Percentiles rank a stretch among this genome's conserved stretches.
Evolutionary conservation across 1,140 invertebrate genomes (phyloP).

Genomic region (Drosophila littoralis): DNA sequence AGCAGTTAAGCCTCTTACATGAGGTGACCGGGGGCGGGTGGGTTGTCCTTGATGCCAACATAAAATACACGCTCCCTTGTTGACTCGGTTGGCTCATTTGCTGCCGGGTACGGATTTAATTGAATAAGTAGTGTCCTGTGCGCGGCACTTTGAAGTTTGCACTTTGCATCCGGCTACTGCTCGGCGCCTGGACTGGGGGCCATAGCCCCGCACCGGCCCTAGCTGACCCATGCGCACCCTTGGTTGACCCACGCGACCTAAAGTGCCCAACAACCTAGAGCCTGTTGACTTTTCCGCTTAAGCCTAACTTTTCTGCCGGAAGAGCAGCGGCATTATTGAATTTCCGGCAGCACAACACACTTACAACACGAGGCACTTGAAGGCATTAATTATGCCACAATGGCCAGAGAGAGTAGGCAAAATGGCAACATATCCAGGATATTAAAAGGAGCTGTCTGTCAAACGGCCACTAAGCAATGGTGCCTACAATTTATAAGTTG

Average conservation of each 20-base stretch:
- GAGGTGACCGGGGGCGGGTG: background rate
- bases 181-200: background rate
- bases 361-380: conserved; percentile 32
- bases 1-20: conserved; percentile 45
- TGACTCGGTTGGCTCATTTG: conserved; percentile 26
- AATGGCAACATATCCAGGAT: conserved; percentile 34
- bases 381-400: conserved; percentile 70
- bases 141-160: conserved; percentile 76
- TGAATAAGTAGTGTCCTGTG: conserved; percentile 75
- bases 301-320: conserved; percentile 56
- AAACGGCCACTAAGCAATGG: conserved; percentile 56
- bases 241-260: conserved; percentile 52
- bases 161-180: conserved; percentile 59
- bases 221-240: conserved; percentile 28
- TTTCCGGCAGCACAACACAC: conserved; percentile 49
- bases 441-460: conserved; percentile 42
- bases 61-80: conserved; percentile 1
- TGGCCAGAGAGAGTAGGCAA: conserved; percentile 13
- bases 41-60: conserved; percentile 27
- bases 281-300: conserved; percentile 71
- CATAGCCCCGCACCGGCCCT: background rate
- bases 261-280: conserved; percentile 6
- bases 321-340: conserved; percentile 64
- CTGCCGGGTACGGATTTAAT: conserved; percentile 64
- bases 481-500: conserved; percentile 47